phyloP scores from a whole-genome alignment of 2,888 invertebrate species.

The Synanthedon tipuliformis region DNA sequence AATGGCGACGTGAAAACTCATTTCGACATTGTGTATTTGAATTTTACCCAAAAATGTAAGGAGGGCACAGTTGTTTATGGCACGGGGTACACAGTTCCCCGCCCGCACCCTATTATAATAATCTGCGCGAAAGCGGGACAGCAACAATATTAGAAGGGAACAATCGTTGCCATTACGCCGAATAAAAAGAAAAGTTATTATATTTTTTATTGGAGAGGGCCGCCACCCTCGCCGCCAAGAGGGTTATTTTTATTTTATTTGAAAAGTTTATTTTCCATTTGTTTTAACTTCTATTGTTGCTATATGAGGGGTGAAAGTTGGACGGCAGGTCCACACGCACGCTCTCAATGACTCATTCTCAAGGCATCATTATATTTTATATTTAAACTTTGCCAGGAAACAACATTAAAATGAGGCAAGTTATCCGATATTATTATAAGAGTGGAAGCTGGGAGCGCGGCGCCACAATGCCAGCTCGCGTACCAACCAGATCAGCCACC shows the following conservation, averaged over 20 bases:
- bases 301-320: constrained; percentile 55
- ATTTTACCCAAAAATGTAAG: not conserved
- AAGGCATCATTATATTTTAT: constrained; percentile 67
- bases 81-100: constrained; percentile 7
- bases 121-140: constrained; percentile 50
- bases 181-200: constrained; percentile 71
- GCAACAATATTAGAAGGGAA: constrained; percentile 58
- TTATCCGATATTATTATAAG: constrained; percentile 47
- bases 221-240: constrained; percentile 65
- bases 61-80: not conserved
- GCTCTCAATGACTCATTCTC: constrained; percentile 66
- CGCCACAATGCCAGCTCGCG: constrained; percentile 7
- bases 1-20: not conserved
- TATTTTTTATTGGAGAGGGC: constrained; percentile 69
- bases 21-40: not conserved
- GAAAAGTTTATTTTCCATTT: constrained; percentile 70
- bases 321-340: constrained; percentile 42
- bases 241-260: constrained; percentile 71
- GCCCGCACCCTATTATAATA: constrained; percentile 52
- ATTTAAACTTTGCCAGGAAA: constrained; percentile 64
- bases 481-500: not conserved
- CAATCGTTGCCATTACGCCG: constrained; percentile 66
- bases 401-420: constrained; percentile 68
- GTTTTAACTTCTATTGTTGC: constrained; percentile 66
- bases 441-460: constrained; percentile 4